phyloP scores from a whole-genome alignment of 1,140 invertebrate genomes.

The Drosophila murphyi region DNA sequence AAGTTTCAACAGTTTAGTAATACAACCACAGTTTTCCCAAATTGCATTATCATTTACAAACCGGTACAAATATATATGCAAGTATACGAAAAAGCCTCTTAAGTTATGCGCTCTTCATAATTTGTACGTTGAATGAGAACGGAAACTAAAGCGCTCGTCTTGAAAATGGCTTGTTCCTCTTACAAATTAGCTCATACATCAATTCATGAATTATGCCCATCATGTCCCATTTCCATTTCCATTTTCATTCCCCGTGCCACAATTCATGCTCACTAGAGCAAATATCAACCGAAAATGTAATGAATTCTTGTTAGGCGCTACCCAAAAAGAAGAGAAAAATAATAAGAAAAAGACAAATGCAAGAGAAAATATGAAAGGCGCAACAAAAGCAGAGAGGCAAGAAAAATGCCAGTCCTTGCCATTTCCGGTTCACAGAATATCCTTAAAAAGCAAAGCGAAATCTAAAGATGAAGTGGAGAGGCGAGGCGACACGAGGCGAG shows the following conservation, averaged over 20 bases:
- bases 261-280: constrained; percentile 30
- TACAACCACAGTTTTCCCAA: neutral
- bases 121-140: neutral
- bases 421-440: constrained; percentile 34
- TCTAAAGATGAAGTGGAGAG: neutral
- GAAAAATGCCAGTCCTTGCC: constrained; percentile 17
- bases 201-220: constrained; percentile 25
- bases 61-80: too few relatives aligned
- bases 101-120: neutral
- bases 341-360: constrained; percentile 27
- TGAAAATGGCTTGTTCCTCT: constrained; percentile 22
- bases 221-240: constrained; percentile 21
- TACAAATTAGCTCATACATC: constrained; percentile 24
- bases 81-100: too few relatives aligned
- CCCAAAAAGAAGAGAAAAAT: constrained; percentile 3
- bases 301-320: constrained; percentile 21
- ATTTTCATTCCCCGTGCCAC: neutral
- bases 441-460: constrained; percentile 8
- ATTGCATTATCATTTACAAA: neutral
- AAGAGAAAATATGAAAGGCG: neutral
- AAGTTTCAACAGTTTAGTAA: neutral
- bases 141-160: constrained; percentile 5
- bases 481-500: neutral
- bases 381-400: constrained; percentile 8
- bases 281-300: constrained; percentile 30